Conservation (phyloP, 1,140 invertebrate genomes). For the Chionoecetes opilio region DNA sequence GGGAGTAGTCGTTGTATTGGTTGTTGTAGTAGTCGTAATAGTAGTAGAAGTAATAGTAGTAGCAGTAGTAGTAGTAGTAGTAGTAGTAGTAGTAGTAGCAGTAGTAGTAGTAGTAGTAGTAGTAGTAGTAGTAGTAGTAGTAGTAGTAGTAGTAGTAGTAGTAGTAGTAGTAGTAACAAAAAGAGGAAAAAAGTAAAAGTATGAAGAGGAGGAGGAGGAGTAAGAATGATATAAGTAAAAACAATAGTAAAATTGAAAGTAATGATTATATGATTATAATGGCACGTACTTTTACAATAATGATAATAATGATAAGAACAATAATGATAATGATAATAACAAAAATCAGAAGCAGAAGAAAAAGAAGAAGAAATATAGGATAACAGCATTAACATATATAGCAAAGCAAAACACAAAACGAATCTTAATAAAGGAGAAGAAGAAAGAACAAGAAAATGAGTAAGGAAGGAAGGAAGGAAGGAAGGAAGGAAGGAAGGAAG, state of each 20-base stretch:
- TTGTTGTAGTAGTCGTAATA: neutral
- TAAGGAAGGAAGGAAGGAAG: too few species aligned
- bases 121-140: neutral
- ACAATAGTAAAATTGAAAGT: neutral
- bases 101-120: neutral
- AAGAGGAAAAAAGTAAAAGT: neutral
- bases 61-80: neutral
- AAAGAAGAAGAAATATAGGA: too few species aligned
- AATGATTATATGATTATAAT: constrained; percentile 38
- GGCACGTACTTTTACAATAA: neutral
- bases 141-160: constrained; percentile 40
- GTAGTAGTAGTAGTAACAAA: constrained; percentile 1
- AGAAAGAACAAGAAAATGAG: too few species aligned
- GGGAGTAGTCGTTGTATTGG: neutral
- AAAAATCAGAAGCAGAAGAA: too few species aligned
- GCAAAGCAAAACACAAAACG: too few species aligned
- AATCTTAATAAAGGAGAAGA: too few species aligned
- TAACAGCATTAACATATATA: too few species aligned
- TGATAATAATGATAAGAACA: neutral
- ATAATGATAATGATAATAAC: constrained; percentile 4
- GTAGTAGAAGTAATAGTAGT: neutral
- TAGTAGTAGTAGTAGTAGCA: constrained; percentile 30
- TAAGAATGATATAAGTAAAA: neutral
- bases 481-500: too few species aligned
- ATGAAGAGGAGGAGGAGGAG: neutral